Conservation (phyloP, 1,140 invertebrate genomes). For the Hyles vespertilio region DNA sequence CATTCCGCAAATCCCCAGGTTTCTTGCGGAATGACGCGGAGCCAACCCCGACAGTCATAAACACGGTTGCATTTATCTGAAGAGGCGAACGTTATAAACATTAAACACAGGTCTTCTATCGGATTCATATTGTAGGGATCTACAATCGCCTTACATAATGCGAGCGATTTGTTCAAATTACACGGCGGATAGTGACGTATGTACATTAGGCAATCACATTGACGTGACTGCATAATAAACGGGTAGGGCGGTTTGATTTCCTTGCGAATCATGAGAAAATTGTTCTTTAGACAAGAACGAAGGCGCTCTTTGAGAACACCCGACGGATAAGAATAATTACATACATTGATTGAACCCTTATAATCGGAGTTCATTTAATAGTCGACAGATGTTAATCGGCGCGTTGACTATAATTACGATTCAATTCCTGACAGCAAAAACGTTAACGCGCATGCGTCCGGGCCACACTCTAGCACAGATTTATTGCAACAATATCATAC, state of each 20-base stretch:
- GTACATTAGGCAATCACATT: conserved; percentile 63
- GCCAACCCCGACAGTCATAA: too few relatives aligned
- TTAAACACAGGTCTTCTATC: too few relatives aligned
- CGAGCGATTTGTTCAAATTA: conserved; percentile 32
- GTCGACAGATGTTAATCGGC: conserved; percentile 74
- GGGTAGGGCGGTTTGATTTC: conserved; percentile 61
- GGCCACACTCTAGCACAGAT: conserved; percentile 25
- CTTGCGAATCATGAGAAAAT: conserved; percentile 73
- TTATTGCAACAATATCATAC: conserved; percentile 22
- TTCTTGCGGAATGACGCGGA: too few relatives aligned
- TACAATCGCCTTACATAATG: conserved; percentile 22
- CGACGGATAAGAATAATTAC: conserved; percentile 75
- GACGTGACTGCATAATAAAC: conserved; percentile 67
- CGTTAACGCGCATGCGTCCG: conserved; percentile 25
- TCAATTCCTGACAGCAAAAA: conserved; percentile 69
- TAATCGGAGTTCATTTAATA: conserved; percentile 71
- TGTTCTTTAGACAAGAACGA: conserved; percentile 50
- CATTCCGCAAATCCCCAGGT: too few relatives aligned
- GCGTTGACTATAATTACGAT: conserved; percentile 64
- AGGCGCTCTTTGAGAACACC: conserved; percentile 60
- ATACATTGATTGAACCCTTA: conserved; percentile 73
- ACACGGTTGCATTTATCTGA: too few relatives aligned
- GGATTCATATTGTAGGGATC: too few relatives aligned
- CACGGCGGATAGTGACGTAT: conserved; percentile 30
- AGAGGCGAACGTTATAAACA: too few relatives aligned